Evolutionary conservation across 2,113 vertebrate genomes (phyloP).

Genomic region (Tetraodon nigroviridis): DNA sequence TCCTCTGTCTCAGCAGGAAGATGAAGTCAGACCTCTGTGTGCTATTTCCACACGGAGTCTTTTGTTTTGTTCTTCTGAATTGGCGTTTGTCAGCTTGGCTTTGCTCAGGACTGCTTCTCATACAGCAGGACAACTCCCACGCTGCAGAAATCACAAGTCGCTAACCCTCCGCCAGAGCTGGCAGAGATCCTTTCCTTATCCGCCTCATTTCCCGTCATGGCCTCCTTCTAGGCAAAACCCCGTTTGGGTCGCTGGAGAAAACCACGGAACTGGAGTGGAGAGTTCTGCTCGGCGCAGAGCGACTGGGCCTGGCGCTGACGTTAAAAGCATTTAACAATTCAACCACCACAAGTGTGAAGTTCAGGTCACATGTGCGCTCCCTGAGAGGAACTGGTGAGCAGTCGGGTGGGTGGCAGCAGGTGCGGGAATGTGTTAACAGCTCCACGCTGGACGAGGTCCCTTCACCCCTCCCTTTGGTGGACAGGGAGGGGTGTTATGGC

Average conservation of each 20-base stretch:
- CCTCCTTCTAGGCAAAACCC: slow-evolving; percentile 26
- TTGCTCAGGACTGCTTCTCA: slow-evolving; percentile 2
- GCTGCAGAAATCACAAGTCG: slow-evolving; percentile 30
- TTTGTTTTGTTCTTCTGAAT: background rate
- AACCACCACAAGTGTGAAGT: slow-evolving; percentile 55
- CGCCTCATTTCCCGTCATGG: slow-evolving; percentile 44
- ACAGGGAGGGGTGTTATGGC: slow-evolving; percentile 13
- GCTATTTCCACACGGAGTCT: slow-evolving; percentile 32
- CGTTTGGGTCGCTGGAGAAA: slow-evolving; percentile 57
- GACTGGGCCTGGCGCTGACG: slow-evolving; percentile 56
- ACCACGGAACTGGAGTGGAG: slow-evolving; percentile 40
- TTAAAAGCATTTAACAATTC: slow-evolving; percentile 44
- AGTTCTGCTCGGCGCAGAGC: slow-evolving; percentile 57
- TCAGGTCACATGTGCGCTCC: slow-evolving; percentile 25
- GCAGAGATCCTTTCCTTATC: slow-evolving; percentile 31
- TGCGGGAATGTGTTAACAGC: slow-evolving; percentile 62
- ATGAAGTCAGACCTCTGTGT: slow-evolving; percentile 59
- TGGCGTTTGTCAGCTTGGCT: slow-evolving; percentile 20
- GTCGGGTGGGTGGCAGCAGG: slow-evolving; percentile 60
- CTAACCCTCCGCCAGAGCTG: slow-evolving; percentile 1
- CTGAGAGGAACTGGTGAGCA: slow-evolving; percentile 42
- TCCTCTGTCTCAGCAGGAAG: slow-evolving; percentile 75
- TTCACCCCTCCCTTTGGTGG: slow-evolving; percentile 56
- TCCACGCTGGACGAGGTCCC: slow-evolving; percentile 50
- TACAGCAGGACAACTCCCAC: background rate